Evolutionary conservation across 1,140 invertebrate species (phyloP).

Genomic region (Leptinotarsa defecta): DNA sequence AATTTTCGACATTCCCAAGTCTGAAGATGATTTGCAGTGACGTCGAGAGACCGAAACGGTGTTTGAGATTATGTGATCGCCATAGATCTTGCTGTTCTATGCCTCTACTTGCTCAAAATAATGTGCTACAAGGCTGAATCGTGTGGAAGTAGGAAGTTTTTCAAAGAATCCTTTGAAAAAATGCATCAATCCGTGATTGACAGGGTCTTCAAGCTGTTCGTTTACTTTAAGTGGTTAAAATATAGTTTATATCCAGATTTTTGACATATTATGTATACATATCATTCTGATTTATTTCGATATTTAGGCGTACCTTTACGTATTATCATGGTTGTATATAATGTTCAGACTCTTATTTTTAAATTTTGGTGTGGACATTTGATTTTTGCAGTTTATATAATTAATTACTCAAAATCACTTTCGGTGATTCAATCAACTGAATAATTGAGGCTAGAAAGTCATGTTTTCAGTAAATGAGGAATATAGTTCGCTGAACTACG

Average conservation of each 20-base stretch:
- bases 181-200: conserved; percentile 42
- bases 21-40: conserved; percentile 75
- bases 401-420: conserved; percentile 14
- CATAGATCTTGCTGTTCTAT: conserved; percentile 37
- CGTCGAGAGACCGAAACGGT: conserved; percentile 33
- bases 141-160: not conserved
- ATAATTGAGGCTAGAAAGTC: too few species aligned
- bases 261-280: conserved; percentile 39
- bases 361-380: conserved; percentile 34
- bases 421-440: not conserved
- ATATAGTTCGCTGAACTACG: too few species aligned
- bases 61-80: conserved; percentile 37
- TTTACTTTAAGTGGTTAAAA: conserved; percentile 29
- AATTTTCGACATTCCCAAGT: conserved; percentile 96
- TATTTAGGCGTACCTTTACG: conserved; percentile 22
- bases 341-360: conserved; percentile 28
- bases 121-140: conserved; percentile 40
- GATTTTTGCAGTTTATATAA: conserved; percentile 3
- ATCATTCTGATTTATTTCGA: conserved; percentile 35
- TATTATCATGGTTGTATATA: conserved; percentile 30
- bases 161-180: not conserved
- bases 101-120: conserved; percentile 44
- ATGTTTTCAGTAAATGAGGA: too few species aligned
- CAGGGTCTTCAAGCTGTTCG: conserved; percentile 47
- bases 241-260: conserved; percentile 25